Evolutionary conservation across 1,140 invertebrate species (phyloP).

Genomic region (Polyergus mexicanus): DNA sequence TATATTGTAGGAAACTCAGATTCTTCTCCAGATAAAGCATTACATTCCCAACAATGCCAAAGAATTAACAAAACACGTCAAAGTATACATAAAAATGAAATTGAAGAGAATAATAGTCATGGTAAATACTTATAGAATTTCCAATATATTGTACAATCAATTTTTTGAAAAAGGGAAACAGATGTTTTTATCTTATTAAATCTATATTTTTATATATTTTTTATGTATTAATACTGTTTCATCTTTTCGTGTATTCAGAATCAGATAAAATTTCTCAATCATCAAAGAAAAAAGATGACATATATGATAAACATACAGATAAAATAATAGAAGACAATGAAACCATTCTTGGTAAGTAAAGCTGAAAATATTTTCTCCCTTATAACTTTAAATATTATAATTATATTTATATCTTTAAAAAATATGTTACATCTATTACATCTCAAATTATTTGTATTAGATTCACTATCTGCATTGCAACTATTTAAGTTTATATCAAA

Average conservation of each 20-base stretch:
- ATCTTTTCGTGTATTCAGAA: neutral
- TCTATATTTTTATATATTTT: constrained; percentile 41
- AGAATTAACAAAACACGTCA: neutral
- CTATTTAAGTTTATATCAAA: neutral
- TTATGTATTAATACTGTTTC: neutral
- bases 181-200: too few relatives aligned
- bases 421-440: neutral
- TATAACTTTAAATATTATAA: neutral
- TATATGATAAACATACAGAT: neutral
- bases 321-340: neutral
- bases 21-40: neutral
- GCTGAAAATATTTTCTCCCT: neutral
- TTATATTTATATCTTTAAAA: constrained; percentile 1
- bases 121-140: constrained; percentile 37
- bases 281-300: neutral
- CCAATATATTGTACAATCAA: neutral
- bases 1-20: constrained; percentile 38
- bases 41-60: constrained; percentile 34
- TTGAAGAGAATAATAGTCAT: constrained; percentile 18
- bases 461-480: neutral
- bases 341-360: constrained; percentile 3
- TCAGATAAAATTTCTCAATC: neutral
- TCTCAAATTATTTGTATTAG: constrained; percentile 2
- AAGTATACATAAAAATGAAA: constrained; percentile 39
- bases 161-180: neutral